Percentiles rank a stretch among this genome's conserved stretches.
Evolutionary conservation across 2,113 vertebrate species (phyloP).

Genomic region (Ageneiosus marmoratus): DNA sequence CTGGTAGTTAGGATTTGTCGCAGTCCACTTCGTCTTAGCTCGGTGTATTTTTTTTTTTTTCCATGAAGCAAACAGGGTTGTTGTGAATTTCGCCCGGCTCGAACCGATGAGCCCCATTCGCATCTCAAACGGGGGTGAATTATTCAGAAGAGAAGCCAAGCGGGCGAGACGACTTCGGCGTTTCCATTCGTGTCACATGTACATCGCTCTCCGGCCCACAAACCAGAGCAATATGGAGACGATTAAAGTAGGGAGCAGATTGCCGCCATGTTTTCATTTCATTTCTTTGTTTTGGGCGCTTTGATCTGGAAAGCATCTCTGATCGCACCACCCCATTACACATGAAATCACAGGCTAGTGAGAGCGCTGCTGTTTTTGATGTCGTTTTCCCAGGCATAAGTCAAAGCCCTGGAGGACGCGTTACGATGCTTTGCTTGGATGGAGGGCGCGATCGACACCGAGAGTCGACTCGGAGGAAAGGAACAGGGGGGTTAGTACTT

Average conservation of each 20-base stretch:
- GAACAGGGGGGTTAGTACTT: not conserved
- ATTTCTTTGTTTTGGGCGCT: conserved; percentile 29
- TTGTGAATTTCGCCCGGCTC: conserved; percentile 5
- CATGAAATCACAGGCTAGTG: conserved; percentile 37
- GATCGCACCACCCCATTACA: conserved; percentile 39
- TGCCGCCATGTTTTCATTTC: conserved; percentile 37
- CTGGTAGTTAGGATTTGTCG: conserved; percentile 24
- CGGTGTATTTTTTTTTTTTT: not conserved
- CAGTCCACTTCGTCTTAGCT: conserved; percentile 13
- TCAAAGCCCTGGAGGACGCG: conserved; percentile 45
- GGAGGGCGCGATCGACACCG: not conserved
- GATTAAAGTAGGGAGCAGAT: conserved; percentile 46
- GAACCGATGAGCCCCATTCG: conserved; percentile 15
- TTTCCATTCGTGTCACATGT: conserved; percentile 36
- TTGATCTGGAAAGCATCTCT: conserved; percentile 43
- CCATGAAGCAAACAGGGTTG: conserved; percentile 30
- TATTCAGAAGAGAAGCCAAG: conserved; percentile 32
- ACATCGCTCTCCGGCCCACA: conserved; percentile 19
- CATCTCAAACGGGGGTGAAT: conserved; percentile 27
- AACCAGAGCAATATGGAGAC: conserved; percentile 38
- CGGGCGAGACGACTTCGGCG: not conserved
- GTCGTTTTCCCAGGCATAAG: conserved; percentile 43
- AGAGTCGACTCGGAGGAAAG: not conserved
- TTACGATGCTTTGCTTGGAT: conserved; percentile 16
- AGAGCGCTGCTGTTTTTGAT: conserved; percentile 39